Conservation (phyloP, 2,113 vertebrate genomes). For the Ochotona princeps region DNA sequence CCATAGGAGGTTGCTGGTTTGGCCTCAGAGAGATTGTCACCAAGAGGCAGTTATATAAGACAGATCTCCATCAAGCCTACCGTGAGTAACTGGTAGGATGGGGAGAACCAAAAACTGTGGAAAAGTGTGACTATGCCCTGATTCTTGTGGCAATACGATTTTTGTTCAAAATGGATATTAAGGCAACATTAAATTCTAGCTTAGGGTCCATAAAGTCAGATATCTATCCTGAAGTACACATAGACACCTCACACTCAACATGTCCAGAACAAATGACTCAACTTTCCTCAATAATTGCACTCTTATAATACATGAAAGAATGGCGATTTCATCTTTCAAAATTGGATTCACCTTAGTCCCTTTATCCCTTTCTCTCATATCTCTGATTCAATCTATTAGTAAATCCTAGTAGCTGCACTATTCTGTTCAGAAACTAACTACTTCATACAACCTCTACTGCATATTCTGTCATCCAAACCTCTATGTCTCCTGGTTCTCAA, state of each 20-base stretch:
- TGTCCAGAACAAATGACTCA: background rate
- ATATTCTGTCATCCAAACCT: background rate
- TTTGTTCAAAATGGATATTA: background rate
- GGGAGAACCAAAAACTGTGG: background rate
- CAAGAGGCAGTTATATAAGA: background rate
- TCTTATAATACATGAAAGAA: background rate
- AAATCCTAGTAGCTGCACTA: background rate
- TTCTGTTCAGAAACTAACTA: background rate
- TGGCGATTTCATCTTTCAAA: background rate
- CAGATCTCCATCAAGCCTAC: too few relatives aligned
- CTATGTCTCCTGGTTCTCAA: background rate
- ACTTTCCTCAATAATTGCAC: background rate
- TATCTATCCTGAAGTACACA: background rate
- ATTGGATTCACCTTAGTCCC: background rate
- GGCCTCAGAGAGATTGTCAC: background rate
- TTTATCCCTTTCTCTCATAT: background rate
- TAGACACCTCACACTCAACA: background rate
- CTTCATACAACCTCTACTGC: background rate
- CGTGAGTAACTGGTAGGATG: background rate
- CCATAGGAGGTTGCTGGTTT: background rate
- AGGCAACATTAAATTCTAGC: background rate
- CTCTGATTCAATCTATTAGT: background rate
- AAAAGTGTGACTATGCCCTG: background rate
- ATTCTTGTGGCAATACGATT: background rate
- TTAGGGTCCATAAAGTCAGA: background rate